Evolutionary conservation across 2,113 vertebrate genomes (phyloP).

Genomic region (Cynocephalus volans): DNA sequence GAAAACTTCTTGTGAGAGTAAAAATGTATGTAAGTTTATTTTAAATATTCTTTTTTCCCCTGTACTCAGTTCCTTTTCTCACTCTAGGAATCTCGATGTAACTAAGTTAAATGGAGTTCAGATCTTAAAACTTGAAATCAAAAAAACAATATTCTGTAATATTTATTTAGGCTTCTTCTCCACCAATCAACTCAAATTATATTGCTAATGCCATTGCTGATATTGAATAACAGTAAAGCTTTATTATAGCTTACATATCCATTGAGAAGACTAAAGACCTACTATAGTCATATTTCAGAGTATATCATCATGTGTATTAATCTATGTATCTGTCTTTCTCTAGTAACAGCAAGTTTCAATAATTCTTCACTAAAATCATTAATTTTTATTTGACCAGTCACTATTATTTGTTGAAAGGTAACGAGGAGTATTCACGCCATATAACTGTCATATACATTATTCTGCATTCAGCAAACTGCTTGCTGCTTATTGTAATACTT

Average conservation of each 20-base stretch:
- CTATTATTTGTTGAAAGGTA: conserved; percentile 80
- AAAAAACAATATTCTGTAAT: conserved; percentile 41
- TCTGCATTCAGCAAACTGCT: conserved; percentile 12
- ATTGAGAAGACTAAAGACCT: conserved; percentile 1
- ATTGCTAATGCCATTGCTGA: conserved; percentile 72
- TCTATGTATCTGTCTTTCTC: conserved; percentile 76
- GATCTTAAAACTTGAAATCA: conserved; percentile 67
- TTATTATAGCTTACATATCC: conserved; percentile 79
- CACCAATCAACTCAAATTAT: conserved; percentile 71
- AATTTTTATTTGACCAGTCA: conserved; percentile 81
- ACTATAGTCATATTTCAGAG: conserved; percentile 75
- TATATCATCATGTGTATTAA: conserved; percentile 67
- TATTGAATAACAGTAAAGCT: conserved; percentile 82
- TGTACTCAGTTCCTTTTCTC: conserved; percentile 48
- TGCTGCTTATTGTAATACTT: background rate
- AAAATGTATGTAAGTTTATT: background rate
- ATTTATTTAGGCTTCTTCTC: conserved; percentile 73
- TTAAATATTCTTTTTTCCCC: background rate
- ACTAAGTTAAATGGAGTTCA: conserved; percentile 14
- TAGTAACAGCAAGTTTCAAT: conserved; percentile 47
- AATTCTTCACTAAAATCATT: conserved; percentile 85
- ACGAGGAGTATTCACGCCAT: conserved; percentile 58
- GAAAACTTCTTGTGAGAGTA: background rate
- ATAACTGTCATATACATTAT: conserved; percentile 14
- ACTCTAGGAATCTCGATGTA: conserved; percentile 26